Conservation (phyloP, 2,888 invertebrate genomes). For the Ichneumoninae sp. region DNA sequence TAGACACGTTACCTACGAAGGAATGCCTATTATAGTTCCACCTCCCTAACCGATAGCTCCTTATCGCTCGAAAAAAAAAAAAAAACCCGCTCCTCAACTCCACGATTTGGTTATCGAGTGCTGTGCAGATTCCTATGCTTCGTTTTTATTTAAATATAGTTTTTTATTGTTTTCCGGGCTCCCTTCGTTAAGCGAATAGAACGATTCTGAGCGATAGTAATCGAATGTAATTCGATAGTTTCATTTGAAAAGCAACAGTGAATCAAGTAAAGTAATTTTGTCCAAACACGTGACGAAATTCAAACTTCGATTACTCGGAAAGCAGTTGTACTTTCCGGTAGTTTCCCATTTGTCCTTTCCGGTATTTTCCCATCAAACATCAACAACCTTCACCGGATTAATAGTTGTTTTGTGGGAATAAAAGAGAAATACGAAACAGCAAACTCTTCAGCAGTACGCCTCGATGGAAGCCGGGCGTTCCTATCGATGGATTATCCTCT, state of each 20-base stretch:
- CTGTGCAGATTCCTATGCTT: not conserved
- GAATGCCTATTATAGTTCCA: slow-evolving; percentile 63
- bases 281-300: too few relatives aligned
- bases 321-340: too few relatives aligned
- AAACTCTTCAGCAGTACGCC: not conserved
- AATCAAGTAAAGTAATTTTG: too few relatives aligned
- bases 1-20: slow-evolving; percentile 30
- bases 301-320: too few relatives aligned
- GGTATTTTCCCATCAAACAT: not conserved
- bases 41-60: slow-evolving; percentile 31
- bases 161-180: not conserved
- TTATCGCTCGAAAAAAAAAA: slow-evolving; percentile 37
- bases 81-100: not conserved
- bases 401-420: not conserved
- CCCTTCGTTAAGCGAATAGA: not conserved
- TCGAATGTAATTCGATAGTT: not conserved
- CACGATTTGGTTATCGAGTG: not conserved
- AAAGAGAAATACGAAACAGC: not conserved
- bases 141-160: not conserved
- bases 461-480: too few relatives aligned
- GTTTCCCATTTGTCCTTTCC: too few relatives aligned
- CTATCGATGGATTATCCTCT: not conserved
- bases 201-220: not conserved
- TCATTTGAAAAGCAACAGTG: not conserved
- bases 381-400: not conserved